Base-by-base conservation (phyloP, 2,797 vertebrate genomes). In the Somateria mollissima region DNA sequence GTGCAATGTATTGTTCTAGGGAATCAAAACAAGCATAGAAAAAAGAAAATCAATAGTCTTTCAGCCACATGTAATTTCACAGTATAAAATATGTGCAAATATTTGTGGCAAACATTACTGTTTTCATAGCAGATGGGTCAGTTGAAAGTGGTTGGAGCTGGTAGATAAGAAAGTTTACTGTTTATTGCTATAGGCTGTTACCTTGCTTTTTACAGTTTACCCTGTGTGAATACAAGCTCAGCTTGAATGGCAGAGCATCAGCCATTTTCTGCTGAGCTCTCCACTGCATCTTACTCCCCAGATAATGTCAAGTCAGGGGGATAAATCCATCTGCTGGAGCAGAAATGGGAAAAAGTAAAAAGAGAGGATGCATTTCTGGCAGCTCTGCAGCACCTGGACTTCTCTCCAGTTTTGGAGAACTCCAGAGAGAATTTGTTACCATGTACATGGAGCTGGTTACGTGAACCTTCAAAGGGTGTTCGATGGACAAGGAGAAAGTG, bases 1-100 rank as follows among this genome's bases (percentile, higher is more conserved):
- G 62, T 79, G 76, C 37, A 49, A 57, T 56, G 6, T 71, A 67
- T 91, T 94, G 85, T 93, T 89, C 85, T 67, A 79, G 57, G 64
- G 84, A 94, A 91, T 84, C 56, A 82, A 96, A 95, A 81, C 67
- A 94, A 94, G 43, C 47, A 74, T 3, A 67, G 60, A 76, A 64
- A 75, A 89, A 89, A 73, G 58, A 91, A 93, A 95, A 94, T 91
- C 90, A 87, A 85, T 90, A 91, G 61, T 47, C 53, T 67, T 96
- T 71, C 57, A 76, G 65, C 34, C 49, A 58, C 6, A 4, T 36
- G 5, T 66, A 83, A 89, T 95, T 92, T 84, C 27, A 5, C 39
- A 87, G 45, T 74, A 93, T 67, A 78, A 92, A 94, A 94, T 87
- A 89, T 13, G 65, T 66, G 83, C 90, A 96, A 80, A 88, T 95